Evolutionary conservation across 23 tunicate species (phyloP), one percentile per base, ranked within the genome.

Genomic region (Trididemnum nubilum): DNA sequence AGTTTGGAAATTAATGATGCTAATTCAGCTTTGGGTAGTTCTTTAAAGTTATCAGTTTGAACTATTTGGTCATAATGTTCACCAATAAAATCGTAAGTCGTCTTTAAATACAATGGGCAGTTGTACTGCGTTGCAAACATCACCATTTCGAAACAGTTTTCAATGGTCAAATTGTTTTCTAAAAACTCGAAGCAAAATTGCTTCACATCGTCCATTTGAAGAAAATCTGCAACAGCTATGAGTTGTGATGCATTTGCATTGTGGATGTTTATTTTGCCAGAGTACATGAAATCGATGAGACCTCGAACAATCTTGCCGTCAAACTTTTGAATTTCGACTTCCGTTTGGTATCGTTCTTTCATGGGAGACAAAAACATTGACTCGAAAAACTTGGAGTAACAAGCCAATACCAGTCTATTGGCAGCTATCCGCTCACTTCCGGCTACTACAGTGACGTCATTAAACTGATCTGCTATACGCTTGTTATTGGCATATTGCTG

Each of bases 251-350:
- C 74, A n/a, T 67, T 67, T 33, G 31, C 74, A 9, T 67, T 33
- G 38, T 31, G 31, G 7, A 67, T 67, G 22, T 12, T 3, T 4
- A 67, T 67, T 31, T 67, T 67, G 7, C 38, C n/a, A 3, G 9
- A 7, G 74, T 67, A 67, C 3, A 67, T 67, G 33, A 67, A 67
- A 24, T 67, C 74, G n/a, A 67, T 67, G 2, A 67, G 38, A 3
- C 5, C 4, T 33, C 33, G 5, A 21, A 67, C 7, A 37, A 38
- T 3, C 4, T 32, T n/a, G 12, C 5, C 38, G 5, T 67, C 38
- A 9, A 67, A 21, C 7, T 67, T 38, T 31, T 33, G 3, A 33
- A 67, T 67, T 33, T 67, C 74, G 19, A 67, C 9, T 7, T 3
- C 22, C 2, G 31, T 15, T 31, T 32, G 38, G 15, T 32, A 5